Evolutionary conservation across 2,797 vertebrate genomes (phyloP), one percentile per base, ranked within the genome.

Genomic region (Borostomias antarcticus): DNA sequence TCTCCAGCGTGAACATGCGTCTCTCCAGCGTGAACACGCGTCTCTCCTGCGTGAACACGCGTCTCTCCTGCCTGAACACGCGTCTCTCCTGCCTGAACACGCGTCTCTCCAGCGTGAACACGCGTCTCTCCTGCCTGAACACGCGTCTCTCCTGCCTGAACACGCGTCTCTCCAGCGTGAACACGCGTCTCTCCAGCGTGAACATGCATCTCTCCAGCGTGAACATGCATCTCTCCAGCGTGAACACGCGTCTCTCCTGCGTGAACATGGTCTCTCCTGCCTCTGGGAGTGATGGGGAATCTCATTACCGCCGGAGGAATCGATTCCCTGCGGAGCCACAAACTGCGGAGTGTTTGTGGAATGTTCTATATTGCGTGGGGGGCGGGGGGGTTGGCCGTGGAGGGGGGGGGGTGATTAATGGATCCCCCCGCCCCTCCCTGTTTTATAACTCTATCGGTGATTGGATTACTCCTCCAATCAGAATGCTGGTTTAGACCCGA

Each of bases 401-500:
- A 32, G 78, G 74, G 74, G 19, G 9, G 6, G 19, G 17, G 11
- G 21, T 7, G 13, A 58, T 32, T 21, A 32, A 35, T 8, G n/a
- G n/a, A n/a, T n/a, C n/a, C 29, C 29, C 57, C 13, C 23, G 5
- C 8, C 53, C 70, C 74, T 78, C 76, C 69, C 65, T 79, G 81
- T 58, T 79, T 53, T 74, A 67, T 83, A 76, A 79, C 72, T 76
- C 60, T 67, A 62, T 62, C 81, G 77, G 66, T 81, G 76, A 88
- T 82, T 76, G 70, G 89, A 88, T 87, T 83, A 81, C 80, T 74
- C 74, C 28, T 66, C 48, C 82, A 77, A 82, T 88, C 80, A 69
- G 64, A 78, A 83, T 77, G n/a, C 76, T 78, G 72, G 68, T 84
- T 82, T 67, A 76, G 81, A 77, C 82, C 70, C 13, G 74, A 74